Base-by-base conservation (phyloP, 2,113 vertebrate species). In the Zosterops borbonicus region DNA sequence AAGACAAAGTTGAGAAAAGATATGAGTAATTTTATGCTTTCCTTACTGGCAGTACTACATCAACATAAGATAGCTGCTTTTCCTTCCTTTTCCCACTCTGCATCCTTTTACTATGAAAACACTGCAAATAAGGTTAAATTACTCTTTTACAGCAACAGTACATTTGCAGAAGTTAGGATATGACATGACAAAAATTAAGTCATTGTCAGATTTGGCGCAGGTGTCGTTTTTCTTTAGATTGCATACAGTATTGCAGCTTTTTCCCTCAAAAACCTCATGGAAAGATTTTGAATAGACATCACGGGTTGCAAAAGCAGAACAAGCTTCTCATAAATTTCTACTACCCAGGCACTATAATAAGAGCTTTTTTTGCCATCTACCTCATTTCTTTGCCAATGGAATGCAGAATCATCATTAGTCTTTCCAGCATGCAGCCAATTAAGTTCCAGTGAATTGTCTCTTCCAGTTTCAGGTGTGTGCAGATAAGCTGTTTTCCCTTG, bases 381-480 rank as follows among this genome's bases (percentile, higher is more conserved):
- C 93, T 94, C 74, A 76, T 88, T 92, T 92, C 90, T 96, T 93
- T 94, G 96, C 92, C 96, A 95, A 56, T 58, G 59, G 82, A 94
- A 91, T 83, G 63, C 95, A 91, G 92, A 96, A 96, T 83, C 93
- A 93, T 92, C 94, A 95, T 94, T 94, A 97, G 89, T 94, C 92
- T 97, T 94, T 96, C 73, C 89, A 95, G 77, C 83, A 95, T 62
- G 77, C 86, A 94, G 87, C 95, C 94, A 96, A 96, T 96, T 96
- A 97, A 96, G 92, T 94, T 88, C 69, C 85, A 89, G 46, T 73
- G 91, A 96, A 96, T 89, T 89, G 92, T 87, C 87, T 95, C 76
- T 74, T 86, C 75, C 95, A 79, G 88, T 94, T 93, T 93, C 91
- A 95, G 96, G 95, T 93, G 83, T 87, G 88, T 80, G 92, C 59